Evolutionary conservation across 2,888 invertebrate genomes (phyloP).

Genomic region (Cosmia pyralina): DNA sequence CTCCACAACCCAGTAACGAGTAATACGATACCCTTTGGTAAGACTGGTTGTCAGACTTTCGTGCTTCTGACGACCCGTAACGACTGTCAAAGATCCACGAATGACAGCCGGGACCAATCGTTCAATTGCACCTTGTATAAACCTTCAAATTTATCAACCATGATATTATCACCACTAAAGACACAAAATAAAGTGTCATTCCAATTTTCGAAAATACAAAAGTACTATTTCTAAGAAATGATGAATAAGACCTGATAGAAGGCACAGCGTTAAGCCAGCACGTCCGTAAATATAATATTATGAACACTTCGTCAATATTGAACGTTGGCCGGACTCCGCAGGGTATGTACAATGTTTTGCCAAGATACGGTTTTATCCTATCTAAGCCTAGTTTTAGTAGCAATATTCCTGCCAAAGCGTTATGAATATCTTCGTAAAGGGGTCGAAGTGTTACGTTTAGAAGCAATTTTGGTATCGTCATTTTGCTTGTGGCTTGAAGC

Average conservation of each 20-base stretch:
- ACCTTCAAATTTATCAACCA: background rate
- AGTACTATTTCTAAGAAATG: slow-evolving; percentile 7
- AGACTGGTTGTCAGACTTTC: too few relatives aligned
- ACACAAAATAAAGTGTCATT: background rate
- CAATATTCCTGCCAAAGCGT: slow-evolving; percentile 36
- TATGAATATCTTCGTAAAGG: slow-evolving; percentile 47
- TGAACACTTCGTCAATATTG: slow-evolving; percentile 58
- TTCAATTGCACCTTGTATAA: background rate
- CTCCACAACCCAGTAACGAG: too few relatives aligned
- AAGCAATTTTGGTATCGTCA: slow-evolving; percentile 12
- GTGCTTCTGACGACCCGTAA: too few relatives aligned
- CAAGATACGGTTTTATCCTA: slow-evolving; percentile 50
- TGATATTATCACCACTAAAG: background rate
- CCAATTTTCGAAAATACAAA: background rate
- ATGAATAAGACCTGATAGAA: slow-evolving; percentile 26
- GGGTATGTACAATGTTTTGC: slow-evolving; percentile 37
- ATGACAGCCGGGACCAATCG: too few relatives aligned
- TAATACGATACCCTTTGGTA: too few relatives aligned
- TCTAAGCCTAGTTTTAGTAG: slow-evolving; percentile 54
- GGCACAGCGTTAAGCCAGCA: slow-evolving; percentile 11
- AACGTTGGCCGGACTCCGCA: slow-evolving; percentile 34
- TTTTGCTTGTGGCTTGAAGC: background rate
- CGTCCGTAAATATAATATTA: slow-evolving; percentile 59
- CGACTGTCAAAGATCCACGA: too few relatives aligned
- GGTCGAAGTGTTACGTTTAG: slow-evolving; percentile 18